A percentile compares a stretch with the other conserved stretches of the same genome.
phyloP scores from a whole-genome alignment of 2,113 vertebrate species.

The Pitta sordida region DNA sequence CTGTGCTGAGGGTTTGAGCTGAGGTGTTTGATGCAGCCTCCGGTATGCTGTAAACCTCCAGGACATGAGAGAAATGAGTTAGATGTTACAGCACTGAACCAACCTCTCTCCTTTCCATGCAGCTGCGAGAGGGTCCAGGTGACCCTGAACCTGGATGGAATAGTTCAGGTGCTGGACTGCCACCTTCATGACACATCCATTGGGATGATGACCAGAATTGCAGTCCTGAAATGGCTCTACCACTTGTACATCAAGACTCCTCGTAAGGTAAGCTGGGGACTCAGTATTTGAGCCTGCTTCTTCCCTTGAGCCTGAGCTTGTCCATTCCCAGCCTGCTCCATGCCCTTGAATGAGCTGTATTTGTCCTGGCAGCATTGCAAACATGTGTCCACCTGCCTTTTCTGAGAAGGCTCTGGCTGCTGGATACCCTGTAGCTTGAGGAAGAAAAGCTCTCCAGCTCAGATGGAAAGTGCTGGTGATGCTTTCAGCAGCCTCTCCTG shows the following conservation, averaged over 20 bases:
- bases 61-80: rapidly evolving
- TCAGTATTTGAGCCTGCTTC: rapidly evolving
- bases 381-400: background rate
- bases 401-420: background rate
- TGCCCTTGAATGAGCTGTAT: background rate
- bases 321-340: background rate
- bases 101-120: background rate
- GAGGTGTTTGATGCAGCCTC: background rate
- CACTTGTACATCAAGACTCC: slow-evolving; percentile 98
- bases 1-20: background rate
- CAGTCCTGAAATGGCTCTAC: slow-evolving; percentile 97
- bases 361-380: background rate
- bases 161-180: slow-evolving; percentile 92
- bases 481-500: rapidly evolving
- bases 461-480: background rate
- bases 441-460: background rate
- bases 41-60: background rate
- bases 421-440: background rate
- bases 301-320: background rate
- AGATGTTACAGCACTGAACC: background rate
- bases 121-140: slow-evolving; percentile 81
- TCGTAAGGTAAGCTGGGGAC: slow-evolving; percentile 78
- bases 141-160: slow-evolving; percentile 90
- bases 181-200: slow-evolving; percentile 89
- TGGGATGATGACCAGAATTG: slow-evolving; percentile 98